Evolutionary conservation across 92 coral and sea anemone species (phyloP).

Genomic region (Actinernus sp.): DNA sequence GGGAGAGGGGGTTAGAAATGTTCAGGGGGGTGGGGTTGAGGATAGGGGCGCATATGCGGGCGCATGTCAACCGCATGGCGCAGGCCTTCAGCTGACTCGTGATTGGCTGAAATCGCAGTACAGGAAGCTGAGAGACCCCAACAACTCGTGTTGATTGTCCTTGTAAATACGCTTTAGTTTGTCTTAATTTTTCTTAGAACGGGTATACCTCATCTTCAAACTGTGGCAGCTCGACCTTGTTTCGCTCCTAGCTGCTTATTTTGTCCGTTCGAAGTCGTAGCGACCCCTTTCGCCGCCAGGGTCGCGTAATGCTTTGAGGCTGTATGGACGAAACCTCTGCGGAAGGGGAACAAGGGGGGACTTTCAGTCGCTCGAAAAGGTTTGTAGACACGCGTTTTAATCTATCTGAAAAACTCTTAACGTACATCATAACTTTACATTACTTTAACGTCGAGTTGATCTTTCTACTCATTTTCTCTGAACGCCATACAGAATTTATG

Average conservation of each 20-base stretch:
- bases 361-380: conserved; percentile 93
- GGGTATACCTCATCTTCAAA: conserved; percentile 13
- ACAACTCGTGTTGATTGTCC: conserved; percentile 45
- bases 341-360: conserved; percentile 99
- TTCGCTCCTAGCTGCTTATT: conserved; percentile 18
- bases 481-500: too few relatives aligned
- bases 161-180: conserved; percentile 32
- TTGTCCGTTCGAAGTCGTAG: conserved; percentile 14
- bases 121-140: conserved; percentile 30
- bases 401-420: background rate
- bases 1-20: too few relatives aligned
- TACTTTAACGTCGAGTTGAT: background rate
- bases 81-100: too few relatives aligned
- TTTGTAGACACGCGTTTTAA: conserved; percentile 49
- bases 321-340: conserved; percentile 94
- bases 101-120: too few relatives aligned
- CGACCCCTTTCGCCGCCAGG: conserved; percentile 77
- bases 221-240: conserved; percentile 1
- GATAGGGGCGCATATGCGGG: too few relatives aligned
- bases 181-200: conserved; percentile 5
- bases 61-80: too few relatives aligned
- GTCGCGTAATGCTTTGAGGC: conserved; percentile 96
- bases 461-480: too few relatives aligned
- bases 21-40: too few relatives aligned
- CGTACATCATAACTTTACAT: background rate